Percentiles rank a stretch among this genome's conserved stretches.
phyloP scores from a whole-genome alignment of 1,140 invertebrate species.

The Coelopa frigida region DNA sequence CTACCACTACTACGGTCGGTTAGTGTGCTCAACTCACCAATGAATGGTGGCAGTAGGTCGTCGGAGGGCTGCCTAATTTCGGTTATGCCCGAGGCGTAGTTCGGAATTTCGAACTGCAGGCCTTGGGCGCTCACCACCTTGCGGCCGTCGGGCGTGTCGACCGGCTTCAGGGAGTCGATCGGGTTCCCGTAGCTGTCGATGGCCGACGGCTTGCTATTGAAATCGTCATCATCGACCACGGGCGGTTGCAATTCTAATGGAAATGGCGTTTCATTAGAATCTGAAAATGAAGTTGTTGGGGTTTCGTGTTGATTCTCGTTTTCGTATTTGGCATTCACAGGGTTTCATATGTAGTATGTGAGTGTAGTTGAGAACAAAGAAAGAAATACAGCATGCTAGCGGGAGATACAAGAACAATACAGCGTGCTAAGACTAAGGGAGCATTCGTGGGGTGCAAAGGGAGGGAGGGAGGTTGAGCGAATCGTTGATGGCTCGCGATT shows the following conservation, averaged over 20 bases:
- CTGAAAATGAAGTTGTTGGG: slow-evolving; percentile 29
- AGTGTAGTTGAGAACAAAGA: too few relatives aligned
- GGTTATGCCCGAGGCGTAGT: slow-evolving; percentile 41
- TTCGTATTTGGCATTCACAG: too few relatives aligned
- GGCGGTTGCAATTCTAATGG: slow-evolving; percentile 39
- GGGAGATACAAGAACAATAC: too few relatives aligned
- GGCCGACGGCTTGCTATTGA: slow-evolving; percentile 9
- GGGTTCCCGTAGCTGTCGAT: slow-evolving; percentile 43
- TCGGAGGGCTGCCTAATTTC: slow-evolving; percentile 37
- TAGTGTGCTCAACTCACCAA: slow-evolving; percentile 36
- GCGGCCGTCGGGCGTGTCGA: slow-evolving; percentile 39
- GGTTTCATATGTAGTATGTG: too few relatives aligned
- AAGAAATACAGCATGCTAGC: too few relatives aligned
- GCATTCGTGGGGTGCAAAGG: too few relatives aligned
- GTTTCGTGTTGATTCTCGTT: slow-evolving; percentile 8
- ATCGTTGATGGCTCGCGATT: too few relatives aligned
- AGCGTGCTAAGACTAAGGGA: too few relatives aligned
- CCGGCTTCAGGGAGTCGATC: slow-evolving; percentile 31
- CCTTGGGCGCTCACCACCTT: slow-evolving; percentile 41
- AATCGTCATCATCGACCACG: slow-evolving; percentile 22
- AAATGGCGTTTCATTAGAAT: slow-evolving; percentile 37
- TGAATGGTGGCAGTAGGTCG: slow-evolving; percentile 40
- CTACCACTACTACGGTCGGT: slow-evolving; percentile 1
- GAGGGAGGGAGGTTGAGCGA: too few relatives aligned
- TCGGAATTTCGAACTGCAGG: slow-evolving; percentile 42